Conservation (phyloP, 2,888 invertebrate species). For the Blomia tropicalis region DNA sequence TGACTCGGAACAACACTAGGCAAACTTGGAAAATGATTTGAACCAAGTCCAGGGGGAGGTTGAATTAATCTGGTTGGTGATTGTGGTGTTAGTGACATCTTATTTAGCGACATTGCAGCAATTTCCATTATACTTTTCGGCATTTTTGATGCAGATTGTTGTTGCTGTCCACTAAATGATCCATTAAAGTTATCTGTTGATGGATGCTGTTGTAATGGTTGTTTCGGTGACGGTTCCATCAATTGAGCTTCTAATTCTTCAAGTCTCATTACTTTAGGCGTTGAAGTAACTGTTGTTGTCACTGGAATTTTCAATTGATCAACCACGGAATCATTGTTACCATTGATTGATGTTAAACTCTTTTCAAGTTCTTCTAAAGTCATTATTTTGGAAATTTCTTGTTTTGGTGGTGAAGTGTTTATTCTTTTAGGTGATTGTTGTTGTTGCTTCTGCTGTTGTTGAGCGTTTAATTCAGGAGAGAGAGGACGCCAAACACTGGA, state of each 20-base stretch:
- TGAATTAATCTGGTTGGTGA: not conserved
- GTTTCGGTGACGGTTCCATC: not conserved
- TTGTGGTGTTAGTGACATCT: not conserved
- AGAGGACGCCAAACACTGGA: constrained; percentile 13
- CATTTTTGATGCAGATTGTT: not conserved
- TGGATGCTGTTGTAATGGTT: not conserved
- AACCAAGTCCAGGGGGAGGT: not conserved
- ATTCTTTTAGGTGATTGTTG: no score
- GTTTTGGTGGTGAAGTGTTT: not conserved
- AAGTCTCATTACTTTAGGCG: not conserved
- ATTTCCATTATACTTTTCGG: not conserved
- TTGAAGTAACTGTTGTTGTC: not conserved
- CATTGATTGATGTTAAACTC: not conserved
- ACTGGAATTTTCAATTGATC: no score
- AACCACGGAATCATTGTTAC: not conserved
- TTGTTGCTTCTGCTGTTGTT: not conserved
- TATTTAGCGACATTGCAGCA: not conserved
- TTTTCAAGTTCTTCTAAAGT: constrained; percentile 4
- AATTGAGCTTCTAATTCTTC: constrained; percentile 23
- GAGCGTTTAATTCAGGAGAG: not conserved
- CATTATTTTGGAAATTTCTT: not conserved
- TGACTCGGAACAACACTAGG: not conserved
- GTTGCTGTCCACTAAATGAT: not conserved
- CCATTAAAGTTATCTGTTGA: not conserved
- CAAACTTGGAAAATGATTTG: not conserved